Evolutionary conservation across 1,140 invertebrate genomes (phyloP).

Genomic region (Megathymus violae): DNA sequence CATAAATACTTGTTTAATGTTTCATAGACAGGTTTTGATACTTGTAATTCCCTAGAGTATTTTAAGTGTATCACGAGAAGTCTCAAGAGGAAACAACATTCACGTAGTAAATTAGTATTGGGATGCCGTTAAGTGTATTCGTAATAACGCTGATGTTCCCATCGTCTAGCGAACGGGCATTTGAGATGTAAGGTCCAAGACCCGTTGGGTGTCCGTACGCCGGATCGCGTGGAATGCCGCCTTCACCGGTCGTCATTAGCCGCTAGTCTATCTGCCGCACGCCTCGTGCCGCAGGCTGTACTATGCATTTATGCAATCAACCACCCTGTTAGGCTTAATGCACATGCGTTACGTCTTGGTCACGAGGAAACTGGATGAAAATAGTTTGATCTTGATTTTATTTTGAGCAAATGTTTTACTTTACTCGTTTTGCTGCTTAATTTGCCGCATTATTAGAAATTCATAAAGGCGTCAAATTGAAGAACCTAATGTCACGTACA

Average conservation of each 20-base stretch:
- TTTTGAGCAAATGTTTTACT: no score
- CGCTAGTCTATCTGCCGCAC: conserved; percentile 56
- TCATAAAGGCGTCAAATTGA: no score
- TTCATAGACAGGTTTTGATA: no score
- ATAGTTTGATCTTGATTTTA: not conserved
- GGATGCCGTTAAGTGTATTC: not conserved
- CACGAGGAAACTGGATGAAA: not conserved
- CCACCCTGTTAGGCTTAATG: conserved; percentile 24
- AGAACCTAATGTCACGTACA: no score
- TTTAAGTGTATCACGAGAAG: no score
- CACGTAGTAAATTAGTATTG: not conserved
- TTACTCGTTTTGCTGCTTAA: no score
- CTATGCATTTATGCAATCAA: conserved; percentile 44
- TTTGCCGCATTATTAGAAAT: no score
- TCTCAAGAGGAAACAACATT: not conserved
- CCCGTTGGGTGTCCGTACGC: conserved; percentile 53
- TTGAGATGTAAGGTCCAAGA: conserved; percentile 58
- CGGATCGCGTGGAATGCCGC: conserved; percentile 71
- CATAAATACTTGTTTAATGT: no score
- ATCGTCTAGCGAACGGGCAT: conserved; percentile 29
- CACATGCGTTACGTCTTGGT: conserved; percentile 3
- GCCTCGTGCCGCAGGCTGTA: conserved; percentile 39
- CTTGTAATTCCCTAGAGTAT: no score
- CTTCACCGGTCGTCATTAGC: conserved; percentile 51
- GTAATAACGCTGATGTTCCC: conserved; percentile 21